Base-by-base conservation (phyloP, 1,140 invertebrate species). In the Drosophila yakuba region DNA sequence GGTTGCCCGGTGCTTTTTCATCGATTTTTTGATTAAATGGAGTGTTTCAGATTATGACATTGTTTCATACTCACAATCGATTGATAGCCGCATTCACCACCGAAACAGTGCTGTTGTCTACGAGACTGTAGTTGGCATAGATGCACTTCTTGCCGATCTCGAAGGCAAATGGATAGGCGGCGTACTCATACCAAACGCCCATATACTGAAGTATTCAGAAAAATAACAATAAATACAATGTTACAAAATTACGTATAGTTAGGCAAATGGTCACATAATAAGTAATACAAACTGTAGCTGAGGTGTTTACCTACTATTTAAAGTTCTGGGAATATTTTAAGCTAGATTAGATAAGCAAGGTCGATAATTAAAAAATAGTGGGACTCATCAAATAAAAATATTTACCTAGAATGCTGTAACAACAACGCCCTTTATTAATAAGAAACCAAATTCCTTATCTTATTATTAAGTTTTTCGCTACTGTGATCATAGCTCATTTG, bases 171-270 rank as follows among this genome's bases (percentile, higher is more conserved):
- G 96, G 96, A 90, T 97, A 97, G 73, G 95, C 95, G 80, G 96
- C 95, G 11, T 94, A 94, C 93, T 97, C 96, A 80, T 96, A 97
- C 96, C 96, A 97, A 77, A 94, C 94, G 4, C 96, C 96, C 75
- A 95, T 80, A 8, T 48, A 48, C 47, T 48, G 2, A 28, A 14
- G 1, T 32, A 32, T 10, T n/a, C 1, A 1, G 1, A 1, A n/a
- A 8, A 23, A 4, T 35, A n/a, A 7, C 10, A 23, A 23, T 28
- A n/a, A n/a, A n/a, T 0, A n/a, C 2, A 20, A 20, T 25, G 20
- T 38, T 3, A 39, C 14, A n/a, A 1, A n/a, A 50, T 15, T 50
- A 32, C 8, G n/a, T 50, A 1, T n/a, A 8, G 32, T 10, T 28
- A 32, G 32, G 8, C 47, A 32, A 14, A 5, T 32, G 25, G 15